Evolutionary conservation across 2,113 vertebrate species (phyloP).

Genomic region (Meleagris gallopavo): DNA sequence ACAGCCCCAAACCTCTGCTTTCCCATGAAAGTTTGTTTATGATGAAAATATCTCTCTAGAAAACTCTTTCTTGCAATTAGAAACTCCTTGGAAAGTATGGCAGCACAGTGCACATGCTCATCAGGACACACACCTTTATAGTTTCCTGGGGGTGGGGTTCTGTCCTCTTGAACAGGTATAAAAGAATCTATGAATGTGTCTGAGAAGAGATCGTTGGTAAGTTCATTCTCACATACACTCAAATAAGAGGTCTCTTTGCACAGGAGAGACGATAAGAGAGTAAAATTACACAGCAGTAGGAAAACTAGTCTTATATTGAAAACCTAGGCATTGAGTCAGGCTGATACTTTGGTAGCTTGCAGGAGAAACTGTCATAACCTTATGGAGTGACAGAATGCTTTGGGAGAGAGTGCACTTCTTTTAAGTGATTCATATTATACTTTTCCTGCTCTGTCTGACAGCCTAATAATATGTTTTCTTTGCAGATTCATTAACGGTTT

Average conservation of each 20-base stretch:
- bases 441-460: not conserved
- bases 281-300: not conserved
- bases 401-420: not conserved
- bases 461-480: conserved; percentile 31
- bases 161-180: not conserved
- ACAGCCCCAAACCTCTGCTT: not conserved
- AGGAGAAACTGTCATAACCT: not conserved
- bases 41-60: not conserved
- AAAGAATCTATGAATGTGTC: not conserved
- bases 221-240: not conserved
- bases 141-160: not conserved
- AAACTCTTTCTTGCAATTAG: not conserved
- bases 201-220: not conserved
- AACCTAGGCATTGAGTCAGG: not conserved
- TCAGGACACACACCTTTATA: not conserved
- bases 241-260: not conserved
- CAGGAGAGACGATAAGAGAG: not conserved
- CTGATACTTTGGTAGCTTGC: not conserved
- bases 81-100: not conserved
- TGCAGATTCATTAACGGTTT: conserved; percentile 90
- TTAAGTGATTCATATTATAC: not conserved
- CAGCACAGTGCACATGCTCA: not conserved
- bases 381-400: not conserved
- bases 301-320: not conserved
- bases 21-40: not conserved